Percentiles rank a stretch among this genome's conserved stretches.
Conservation (phyloP, 2,797 vertebrate genomes). For the Chrosomus eos region DNA sequence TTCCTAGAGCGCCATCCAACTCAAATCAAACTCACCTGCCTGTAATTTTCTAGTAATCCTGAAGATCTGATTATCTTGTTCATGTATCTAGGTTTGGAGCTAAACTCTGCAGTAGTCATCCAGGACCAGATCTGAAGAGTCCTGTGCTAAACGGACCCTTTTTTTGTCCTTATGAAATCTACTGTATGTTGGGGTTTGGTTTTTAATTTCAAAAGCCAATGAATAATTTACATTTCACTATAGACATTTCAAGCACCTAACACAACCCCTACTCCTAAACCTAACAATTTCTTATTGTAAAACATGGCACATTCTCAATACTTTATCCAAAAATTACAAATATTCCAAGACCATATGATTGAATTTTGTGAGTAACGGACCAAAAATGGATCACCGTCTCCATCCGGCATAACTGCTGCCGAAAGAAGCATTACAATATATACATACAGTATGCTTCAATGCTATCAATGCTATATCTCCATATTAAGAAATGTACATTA, state of each 20-base stretch:
- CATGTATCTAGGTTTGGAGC: not conserved
- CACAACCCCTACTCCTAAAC: not conserved
- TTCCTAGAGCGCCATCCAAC: not conserved
- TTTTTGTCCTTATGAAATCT: not conserved
- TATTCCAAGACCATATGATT: not conserved
- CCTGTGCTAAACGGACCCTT: not conserved
- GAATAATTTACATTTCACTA: not conserved
- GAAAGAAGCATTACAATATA: not conserved
- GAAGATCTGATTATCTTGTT: not conserved
- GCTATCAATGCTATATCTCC: not conserved
- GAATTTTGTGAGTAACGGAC: not conserved
- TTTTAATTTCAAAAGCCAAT: not conserved
- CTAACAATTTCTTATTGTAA: not conserved
- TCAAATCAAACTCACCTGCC: not conserved
- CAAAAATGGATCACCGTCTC: not conserved
- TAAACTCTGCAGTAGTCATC: not conserved
- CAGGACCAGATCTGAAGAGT: not conserved
- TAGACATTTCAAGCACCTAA: not conserved
- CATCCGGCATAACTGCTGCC: not conserved
- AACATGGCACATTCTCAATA: not conserved
- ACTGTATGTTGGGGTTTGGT: not conserved
- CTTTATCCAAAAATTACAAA: not conserved
- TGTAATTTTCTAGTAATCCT: not conserved
- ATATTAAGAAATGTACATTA: not conserved
- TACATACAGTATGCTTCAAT: not conserved